Evolutionary conservation across 2,888 invertebrate species (phyloP).

Genomic region (Ptychoptera contaminata): DNA sequence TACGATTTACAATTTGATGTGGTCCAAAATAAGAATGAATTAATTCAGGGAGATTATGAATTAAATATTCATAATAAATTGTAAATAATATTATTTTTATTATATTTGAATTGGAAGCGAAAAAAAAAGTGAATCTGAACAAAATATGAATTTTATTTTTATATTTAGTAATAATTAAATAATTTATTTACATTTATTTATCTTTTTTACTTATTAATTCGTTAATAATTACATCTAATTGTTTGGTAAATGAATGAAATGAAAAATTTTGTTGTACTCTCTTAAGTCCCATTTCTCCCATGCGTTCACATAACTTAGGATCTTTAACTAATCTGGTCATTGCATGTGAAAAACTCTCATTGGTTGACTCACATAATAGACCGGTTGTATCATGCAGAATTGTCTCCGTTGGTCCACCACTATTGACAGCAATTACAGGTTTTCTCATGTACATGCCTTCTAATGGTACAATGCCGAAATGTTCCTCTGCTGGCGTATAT

Average conservation of each 20-base stretch:
- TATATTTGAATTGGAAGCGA: too few relatives aligned
- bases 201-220: too few relatives aligned
- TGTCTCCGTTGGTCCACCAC: slow-evolving; percentile 93
- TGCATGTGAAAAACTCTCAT: slow-evolving; percentile 57
- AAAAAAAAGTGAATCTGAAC: too few relatives aligned
- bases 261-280: slow-evolving; percentile 70
- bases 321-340: slow-evolving; percentile 54
- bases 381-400: slow-evolving; percentile 64
- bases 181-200: too few relatives aligned
- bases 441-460: slow-evolving; percentile 93
- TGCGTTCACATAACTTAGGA: slow-evolving; percentile 39
- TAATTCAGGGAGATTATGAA: too few relatives aligned
- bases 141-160: too few relatives aligned
- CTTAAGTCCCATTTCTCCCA: slow-evolving; percentile 62
- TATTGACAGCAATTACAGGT: slow-evolving; percentile 89
- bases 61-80: too few relatives aligned
- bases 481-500: slow-evolving; percentile 94
- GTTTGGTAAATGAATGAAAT: slow-evolving; percentile 59
- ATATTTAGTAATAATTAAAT: too few relatives aligned
- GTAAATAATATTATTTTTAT: too few relatives aligned
- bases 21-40: slow-evolving; percentile 17
- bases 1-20: slow-evolving; percentile 43
- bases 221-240: slow-evolving; percentile 33
- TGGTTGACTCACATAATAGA: slow-evolving; percentile 54
- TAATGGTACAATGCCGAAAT: slow-evolving; percentile 97